A percentile compares a stretch with the other conserved stretches of the same genome.
These are phyloP conservation scores for Elephantulus edwardii DNA, from an alignment of 2,113 vertebrate species.

Conservation along the genomic window DNA sequence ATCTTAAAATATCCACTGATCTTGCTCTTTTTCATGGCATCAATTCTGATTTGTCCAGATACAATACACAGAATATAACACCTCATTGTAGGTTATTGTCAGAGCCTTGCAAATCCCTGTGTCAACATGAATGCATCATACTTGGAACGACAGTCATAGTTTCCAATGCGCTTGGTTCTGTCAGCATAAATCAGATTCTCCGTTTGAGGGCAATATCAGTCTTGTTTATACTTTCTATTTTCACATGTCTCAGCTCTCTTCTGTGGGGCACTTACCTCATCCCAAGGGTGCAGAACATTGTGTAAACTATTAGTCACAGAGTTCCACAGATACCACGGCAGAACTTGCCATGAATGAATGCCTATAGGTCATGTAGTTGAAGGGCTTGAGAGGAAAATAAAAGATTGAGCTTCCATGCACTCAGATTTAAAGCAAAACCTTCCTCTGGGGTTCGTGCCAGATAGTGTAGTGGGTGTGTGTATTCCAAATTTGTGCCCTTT, in stretches of 20 bases:
- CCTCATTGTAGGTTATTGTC: constrained; percentile 41
- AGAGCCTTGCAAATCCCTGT: constrained; percentile 44
- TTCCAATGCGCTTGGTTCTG: constrained; percentile 49
- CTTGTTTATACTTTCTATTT: constrained; percentile 5
- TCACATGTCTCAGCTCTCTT: neutral
- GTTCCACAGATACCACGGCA: neutral
- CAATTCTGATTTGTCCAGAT: constrained; percentile 23
- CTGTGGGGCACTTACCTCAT: neutral
- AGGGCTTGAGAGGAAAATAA: neutral
- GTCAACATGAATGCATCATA: constrained; percentile 37
- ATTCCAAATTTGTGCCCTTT: neutral
- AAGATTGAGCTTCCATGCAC: neutral
- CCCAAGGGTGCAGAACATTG: neutral
- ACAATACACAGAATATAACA: neutral
- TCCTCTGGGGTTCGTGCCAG: neutral
- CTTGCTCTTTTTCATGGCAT: constrained; percentile 36
- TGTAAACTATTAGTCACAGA: neutral
- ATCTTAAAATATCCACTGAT: neutral
- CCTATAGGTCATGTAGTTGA: neutral
- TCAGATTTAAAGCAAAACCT: neutral
- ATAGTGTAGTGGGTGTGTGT: neutral
- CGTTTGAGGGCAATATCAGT: neutral
- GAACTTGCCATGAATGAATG: neutral
- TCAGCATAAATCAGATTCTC: constrained; percentile 39
- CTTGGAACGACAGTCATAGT: constrained; percentile 25